Base-by-base conservation (phyloP, 2,797 vertebrate genomes). In the Sebastes miniatus region DNA sequence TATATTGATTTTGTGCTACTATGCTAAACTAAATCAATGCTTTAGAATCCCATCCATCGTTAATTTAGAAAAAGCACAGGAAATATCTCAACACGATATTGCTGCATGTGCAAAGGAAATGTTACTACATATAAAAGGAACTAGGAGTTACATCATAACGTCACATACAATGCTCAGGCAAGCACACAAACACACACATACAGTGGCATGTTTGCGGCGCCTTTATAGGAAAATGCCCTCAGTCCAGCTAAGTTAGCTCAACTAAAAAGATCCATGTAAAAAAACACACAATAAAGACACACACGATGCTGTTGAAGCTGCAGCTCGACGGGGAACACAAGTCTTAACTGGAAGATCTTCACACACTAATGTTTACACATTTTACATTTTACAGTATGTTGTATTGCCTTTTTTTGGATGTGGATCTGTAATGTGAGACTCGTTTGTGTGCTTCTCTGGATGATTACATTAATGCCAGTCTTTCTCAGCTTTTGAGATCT, bases 221-320 rank as follows among this genome's bases (percentile, higher is more conserved):
- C 83, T 90, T 82, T 63, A 73, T 56, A 85, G 81, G 83, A 88
- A 92, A 91, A 91, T 81, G 82, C 89, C 87, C 87, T 92, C 88
- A 85, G 88, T 89, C 86, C 88, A 82, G 87, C 88, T 79, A 88
- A 90, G 73, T 87, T 84, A 83, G 82, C 86, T 84, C 77, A 61
- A 59, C 83, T 87, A 79, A 84, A 88, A 86, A 80, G 18, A 79
- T 82, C 67, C 70, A 67, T n/a, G 56, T 69, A 71, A 76, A 83
- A 69, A 68, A 7, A 57, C 12, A 54, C 59, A 52, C 11, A 22
- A 31, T 11, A 73, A 79, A 87, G 62, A 90, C 67, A 87, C 73
- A 83, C 81, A 87, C 7, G 11, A 83, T 75, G 80, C 80, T 78
- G 76, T 70, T 80, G 79, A 78, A 73, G 76, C 43, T 75, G 72